Base-by-base conservation (phyloP, 2,113 vertebrate species). In the Alosa alosa region DNA sequence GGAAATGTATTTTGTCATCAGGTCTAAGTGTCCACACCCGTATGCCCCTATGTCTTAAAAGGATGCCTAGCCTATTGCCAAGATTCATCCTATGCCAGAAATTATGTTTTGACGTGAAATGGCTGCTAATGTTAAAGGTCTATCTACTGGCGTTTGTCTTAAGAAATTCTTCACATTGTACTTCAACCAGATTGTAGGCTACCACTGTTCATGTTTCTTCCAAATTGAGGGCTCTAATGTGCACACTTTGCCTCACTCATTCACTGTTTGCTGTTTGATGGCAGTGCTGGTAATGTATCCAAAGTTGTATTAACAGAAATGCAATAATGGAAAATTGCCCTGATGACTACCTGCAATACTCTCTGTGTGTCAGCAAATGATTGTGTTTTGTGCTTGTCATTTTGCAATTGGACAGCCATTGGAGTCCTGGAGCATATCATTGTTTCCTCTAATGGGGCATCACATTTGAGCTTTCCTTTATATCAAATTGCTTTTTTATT, bases 1-100 rank as follows among this genome's bases (percentile, higher is more conserved):
- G 72, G 72, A 78, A 78, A 78, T 78, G 72, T 78, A 39, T 78
- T 78, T 78, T 78, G 36, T 36, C 13, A 78, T 78, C 17, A 78
- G 36, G 72, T 11, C 72, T 78, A 78, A 17, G 72, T 78, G 72
- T 78, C 72, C 72, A 78, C 72, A 78, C 31, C 31, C 72, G 39
- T 17, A 36, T 39, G 31, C 31, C 72, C 13, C 72, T 1, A 36
- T 78, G 36, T 39, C 72, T 15, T 72, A 13, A 36, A 72, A 72
- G 64, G 64, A 72, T 31, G 64, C 31, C n/a, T 22, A 8, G 64
- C 31, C n/a, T 22, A 8, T 25, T 72, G 64, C n/a, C 64, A 72
- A 72, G n/a, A 36, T 31, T 68, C 55, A 18, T 11, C 55, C n/a
- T 68, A 25, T 72, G 64, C 31, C 64, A 72, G 11, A 31, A 68